phyloP scores from a whole-genome alignment of 2,113 vertebrate species.

The Alces alces region DNA sequence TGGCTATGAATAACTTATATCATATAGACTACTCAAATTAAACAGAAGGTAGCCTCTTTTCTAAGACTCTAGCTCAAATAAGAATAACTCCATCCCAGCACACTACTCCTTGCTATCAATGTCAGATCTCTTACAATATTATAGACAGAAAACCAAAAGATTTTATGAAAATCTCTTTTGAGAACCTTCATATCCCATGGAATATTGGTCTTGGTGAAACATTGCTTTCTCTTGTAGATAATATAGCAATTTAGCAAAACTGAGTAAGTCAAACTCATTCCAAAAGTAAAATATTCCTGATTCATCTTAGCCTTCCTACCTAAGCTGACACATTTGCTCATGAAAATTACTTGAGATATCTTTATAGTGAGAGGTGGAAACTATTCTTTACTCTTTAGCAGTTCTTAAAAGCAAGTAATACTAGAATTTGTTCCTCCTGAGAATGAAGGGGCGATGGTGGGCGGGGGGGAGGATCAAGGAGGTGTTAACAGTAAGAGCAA shows the following conservation, averaged over 20 bases:
- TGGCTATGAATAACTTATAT: not conserved
- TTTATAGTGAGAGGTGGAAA: not conserved
- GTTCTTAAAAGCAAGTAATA: not conserved
- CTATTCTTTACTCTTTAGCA: not conserved
- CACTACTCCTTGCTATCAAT: not conserved
- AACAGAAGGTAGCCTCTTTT: not conserved
- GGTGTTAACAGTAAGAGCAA: not conserved
- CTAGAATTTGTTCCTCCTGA: not conserved
- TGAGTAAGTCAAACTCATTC: not conserved
- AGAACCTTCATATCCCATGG: not conserved
- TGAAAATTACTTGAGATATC: not conserved
- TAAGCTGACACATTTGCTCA: fast-evolving
- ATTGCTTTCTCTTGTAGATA: not conserved
- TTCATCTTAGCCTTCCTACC: not conserved
- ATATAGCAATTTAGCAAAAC: not conserved
- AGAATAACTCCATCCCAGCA: not conserved
- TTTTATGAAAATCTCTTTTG: not conserved
- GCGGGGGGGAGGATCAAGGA: not conserved
- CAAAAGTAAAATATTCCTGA: not conserved
- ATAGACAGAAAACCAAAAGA: not conserved
- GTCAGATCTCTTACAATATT: not conserved
- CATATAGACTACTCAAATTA: not conserved
- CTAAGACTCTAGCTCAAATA: not conserved
- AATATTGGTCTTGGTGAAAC: not conserved
- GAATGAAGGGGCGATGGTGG: not conserved